phyloP scores from a whole-genome alignment of 2,888 invertebrate genomes.

The Rutpela maculata region DNA sequence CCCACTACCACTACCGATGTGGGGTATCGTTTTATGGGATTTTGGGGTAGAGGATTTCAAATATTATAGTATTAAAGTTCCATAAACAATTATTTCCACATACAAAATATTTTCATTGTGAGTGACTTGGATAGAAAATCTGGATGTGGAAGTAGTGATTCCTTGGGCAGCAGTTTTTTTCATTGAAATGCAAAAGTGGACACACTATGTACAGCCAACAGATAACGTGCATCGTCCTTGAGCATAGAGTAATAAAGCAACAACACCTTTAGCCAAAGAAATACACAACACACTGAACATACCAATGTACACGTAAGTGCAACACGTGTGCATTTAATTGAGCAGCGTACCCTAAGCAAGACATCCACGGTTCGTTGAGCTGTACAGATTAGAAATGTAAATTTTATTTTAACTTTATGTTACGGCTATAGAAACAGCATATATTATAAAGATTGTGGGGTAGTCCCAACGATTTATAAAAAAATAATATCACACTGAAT shows the following conservation, averaged over 20 bases:
- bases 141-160: too few species aligned
- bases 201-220: neutral
- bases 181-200: neutral
- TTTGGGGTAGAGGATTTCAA: too few species aligned
- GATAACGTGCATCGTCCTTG: neutral
- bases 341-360: neutral
- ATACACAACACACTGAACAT: neutral
- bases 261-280: neutral
- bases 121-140: too few species aligned
- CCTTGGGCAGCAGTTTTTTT: too few species aligned
- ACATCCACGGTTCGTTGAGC: neutral
- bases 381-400: neutral
- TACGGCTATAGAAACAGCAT: neutral
- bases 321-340: neutral
- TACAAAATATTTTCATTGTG: too few species aligned
- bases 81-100: too few species aligned
- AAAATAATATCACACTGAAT: slow-evolving; percentile 26
- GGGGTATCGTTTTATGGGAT: too few species aligned
- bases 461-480: neutral
- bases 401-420: neutral
- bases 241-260: neutral
- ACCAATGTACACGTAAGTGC: neutral
- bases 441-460: neutral
- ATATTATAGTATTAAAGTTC: too few species aligned
- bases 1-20: too few species aligned